Base-by-base conservation (phyloP, 2,888 invertebrate species). In the Drosophila mulleri region DNA sequence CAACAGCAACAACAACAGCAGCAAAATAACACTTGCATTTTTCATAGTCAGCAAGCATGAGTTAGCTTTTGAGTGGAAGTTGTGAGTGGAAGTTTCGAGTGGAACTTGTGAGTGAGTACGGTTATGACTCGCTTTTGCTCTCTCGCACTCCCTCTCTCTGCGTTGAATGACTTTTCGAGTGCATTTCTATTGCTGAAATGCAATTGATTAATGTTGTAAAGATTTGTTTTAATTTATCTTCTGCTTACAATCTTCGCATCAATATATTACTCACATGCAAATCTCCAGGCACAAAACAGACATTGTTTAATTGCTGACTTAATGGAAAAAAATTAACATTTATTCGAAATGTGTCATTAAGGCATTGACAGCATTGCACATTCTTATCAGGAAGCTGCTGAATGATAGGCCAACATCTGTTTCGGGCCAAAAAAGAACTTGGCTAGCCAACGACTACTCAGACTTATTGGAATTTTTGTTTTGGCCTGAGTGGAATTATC, bases 1-100 rank as follows among this genome's bases (percentile, higher is more conserved):
- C 64, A 60, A 35, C 50, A 75, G 44, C 44, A 44, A 26, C 61
- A 68, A 39, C 39, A 39, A 16, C 37, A 37, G 16, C 39, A 39
- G 8, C 39, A 14, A 88, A 83, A 44, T 32, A 89, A 83, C 81
- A 91, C 87, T 89, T 87, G 87, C 90, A 83, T 80, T 87, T 87
- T 88, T 83, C 80, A 78, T 69, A 67, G 67, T 60, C 53, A 50
- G 39, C 37, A 12, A 42, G 61, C 67, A 44, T 35, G 54, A 59
- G 57, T 63, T 47, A 64, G 80, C 73, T 73, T 77, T 72, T 70
- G 70, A 80, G 81, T 57, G 68, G 12, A 54, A 48, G n/a, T n/a
- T 32, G 0, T 26, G 64, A 64, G 64, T 48, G 32, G 35, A 54
- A 48, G n/a, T n/a, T 32, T 0, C 18, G 64, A 64, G 64, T 48